Base-by-base conservation (phyloP, 2,113 vertebrate species). In the Ceyx melanurus region DNA sequence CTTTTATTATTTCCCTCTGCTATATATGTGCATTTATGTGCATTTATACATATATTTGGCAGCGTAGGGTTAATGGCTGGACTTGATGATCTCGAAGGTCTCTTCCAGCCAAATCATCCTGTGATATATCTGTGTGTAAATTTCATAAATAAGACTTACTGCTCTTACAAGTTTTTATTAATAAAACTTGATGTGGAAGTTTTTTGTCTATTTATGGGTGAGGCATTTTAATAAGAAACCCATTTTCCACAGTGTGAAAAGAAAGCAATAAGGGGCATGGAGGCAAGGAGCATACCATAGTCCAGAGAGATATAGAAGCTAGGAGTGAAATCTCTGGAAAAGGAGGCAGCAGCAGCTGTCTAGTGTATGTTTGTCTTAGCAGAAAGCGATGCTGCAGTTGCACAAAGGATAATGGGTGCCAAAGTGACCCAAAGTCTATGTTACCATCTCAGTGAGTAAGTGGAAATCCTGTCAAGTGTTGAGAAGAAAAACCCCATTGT, bases 391-490 rank as follows among this genome's bases (percentile, higher is more conserved):
- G 4, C 0, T 7, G 57, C 22, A 16, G 37, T 15, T 14, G 25
- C 9, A 7, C 0, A 1, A 31, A 18, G 37, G 42, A 9, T 21
- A n/a, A 33, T 0, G 22, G 13, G 10, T 9, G 13, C 10, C 31
- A 3, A 3, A 7, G 3, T 29, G 60, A 57, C 22, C 28, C 70
- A 14, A 20, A 58, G 14, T 4, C 12, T 40, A 31, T 15, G n/a
- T 42, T 33, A 5, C 2, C 25, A 29, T 18, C 60, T 62, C 23
- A 28, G 1, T 1, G 46, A 60, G 45, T 3, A 50, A 9, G 12
- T 29, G 33, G 37, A 35, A 71, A 10, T 17, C 16, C 17, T 19
- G 3, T 3, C 20, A 8, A n/a, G 18, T 3, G 45, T 4, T 10
- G 37, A 15, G 33, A n/a, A 54, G 20, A 57, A 54, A 65, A 21